Evolutionary conservation across 2,888 invertebrate genomes (phyloP), one percentile per base, ranked within the genome.

Genomic region (Sesamia inferens): DNA sequence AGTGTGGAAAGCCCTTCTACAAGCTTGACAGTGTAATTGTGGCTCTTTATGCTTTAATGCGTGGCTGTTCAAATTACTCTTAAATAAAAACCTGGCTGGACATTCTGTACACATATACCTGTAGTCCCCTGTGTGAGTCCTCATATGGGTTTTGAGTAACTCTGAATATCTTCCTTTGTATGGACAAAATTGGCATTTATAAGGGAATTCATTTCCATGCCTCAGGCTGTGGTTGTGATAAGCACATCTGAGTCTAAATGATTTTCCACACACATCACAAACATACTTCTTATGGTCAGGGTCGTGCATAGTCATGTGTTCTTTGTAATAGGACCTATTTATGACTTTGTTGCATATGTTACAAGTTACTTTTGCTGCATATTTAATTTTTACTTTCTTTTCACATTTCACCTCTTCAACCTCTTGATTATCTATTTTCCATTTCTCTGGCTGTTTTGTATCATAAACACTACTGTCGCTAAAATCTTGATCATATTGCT

Each of bases 101-200:
- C 93, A 93, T 86, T 93, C 93, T 4, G 92, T 92, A 70, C 93
- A 93, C 91, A 93, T 92, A 66, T 92, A 93, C 68, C 90, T 83
- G 58, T 93, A 92, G 68, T 93, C 92, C 0, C 91, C 91, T 13
- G 92, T 90, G 66, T 93, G 93, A 39, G 90, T 92, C 4, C 90
- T 83, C 91, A 93, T 90, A 57, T 93, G 93, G 5, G 89, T 92
- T 82, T 91, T 93, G 0, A 93, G 85, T 5, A 93, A 78, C 65
- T 91, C 92, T 5, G 89, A 85, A 83, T 92, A 92, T 44, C 91
- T 85, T 11, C 90, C 93, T 63, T 83, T 83, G 71, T 93, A 93
- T 4, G 93, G 93, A 74, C 93, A 93, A 65, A 89, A 87, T 48
- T 90, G 89, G 61, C 93, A 93, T 87, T 92, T 93, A 54, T 88